phyloP scores from a whole-genome alignment of 1,140 invertebrate species.

The Anoplolepis gracilipes region DNA sequence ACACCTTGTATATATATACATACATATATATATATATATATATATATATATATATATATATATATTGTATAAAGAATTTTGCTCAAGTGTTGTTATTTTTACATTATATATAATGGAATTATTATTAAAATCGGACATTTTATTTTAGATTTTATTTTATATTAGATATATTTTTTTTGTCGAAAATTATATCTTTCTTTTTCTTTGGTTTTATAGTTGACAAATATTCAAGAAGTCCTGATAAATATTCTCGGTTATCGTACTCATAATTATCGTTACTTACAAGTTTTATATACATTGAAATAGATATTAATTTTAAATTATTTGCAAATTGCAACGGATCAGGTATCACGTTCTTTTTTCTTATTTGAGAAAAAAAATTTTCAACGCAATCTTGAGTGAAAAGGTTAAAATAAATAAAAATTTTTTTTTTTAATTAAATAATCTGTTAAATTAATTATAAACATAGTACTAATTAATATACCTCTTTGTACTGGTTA shows the following conservation, averaged over 20 bases:
- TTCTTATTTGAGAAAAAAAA: background rate
- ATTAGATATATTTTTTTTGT: too few relatives aligned
- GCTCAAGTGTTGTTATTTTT: too few relatives aligned
- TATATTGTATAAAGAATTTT: too few relatives aligned
- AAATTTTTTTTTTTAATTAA: background rate
- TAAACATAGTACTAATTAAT: background rate
- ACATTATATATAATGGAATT: too few relatives aligned
- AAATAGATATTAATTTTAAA: conserved; percentile 1
- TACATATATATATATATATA: too few relatives aligned
- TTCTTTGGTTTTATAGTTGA: background rate
- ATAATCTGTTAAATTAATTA: conserved; percentile 4
- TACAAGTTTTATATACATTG: background rate
- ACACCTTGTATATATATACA: too few relatives aligned
- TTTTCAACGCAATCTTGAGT: conserved; percentile 5
- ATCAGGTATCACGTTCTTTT: background rate
- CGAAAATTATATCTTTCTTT: too few relatives aligned
- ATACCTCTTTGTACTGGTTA: background rate
- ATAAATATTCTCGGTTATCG: background rate
- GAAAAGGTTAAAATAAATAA: background rate
- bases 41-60: too few relatives aligned
- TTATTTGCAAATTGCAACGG: background rate
- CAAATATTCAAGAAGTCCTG: conserved; percentile 21
- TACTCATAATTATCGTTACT: background rate
- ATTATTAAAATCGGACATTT: too few relatives aligned
- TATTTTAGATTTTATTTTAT: too few relatives aligned